phyloP scores from a whole-genome alignment of 2,888 invertebrate species.

The Brachyopa scutellaris region DNA sequence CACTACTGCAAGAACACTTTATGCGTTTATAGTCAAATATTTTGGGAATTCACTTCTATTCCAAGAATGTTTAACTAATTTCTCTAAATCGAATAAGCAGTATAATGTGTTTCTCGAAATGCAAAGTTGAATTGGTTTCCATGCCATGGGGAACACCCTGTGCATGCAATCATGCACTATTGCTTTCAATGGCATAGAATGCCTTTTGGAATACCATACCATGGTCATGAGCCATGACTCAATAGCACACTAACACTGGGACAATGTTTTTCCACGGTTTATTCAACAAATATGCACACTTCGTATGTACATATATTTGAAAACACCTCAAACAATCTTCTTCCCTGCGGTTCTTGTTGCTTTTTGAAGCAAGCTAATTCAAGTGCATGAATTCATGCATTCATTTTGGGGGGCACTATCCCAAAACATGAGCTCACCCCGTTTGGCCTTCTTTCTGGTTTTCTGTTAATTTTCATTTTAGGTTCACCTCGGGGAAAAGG shows the following conservation, averaged over 20 bases:
- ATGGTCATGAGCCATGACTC: conserved; percentile 7
- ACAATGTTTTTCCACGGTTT: conserved; percentile 1
- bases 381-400: conserved; percentile 12
- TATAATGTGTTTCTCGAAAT: too few relatives aligned
- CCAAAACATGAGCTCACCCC: not conserved
- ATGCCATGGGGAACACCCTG: conserved; percentile 2
- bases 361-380: not conserved
- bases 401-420: too few relatives aligned
- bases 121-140: too few relatives aligned
- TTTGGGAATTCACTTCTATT: too few relatives aligned
- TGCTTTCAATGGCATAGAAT: not conserved
- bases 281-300: not conserved
- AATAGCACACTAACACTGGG: not conserved
- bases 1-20: too few relatives aligned
- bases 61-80: too few relatives aligned
- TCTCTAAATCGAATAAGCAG: too few relatives aligned
- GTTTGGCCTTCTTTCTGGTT: not conserved
- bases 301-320: conserved; percentile 1
- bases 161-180: not conserved
- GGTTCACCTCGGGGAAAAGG: conserved; percentile 4
- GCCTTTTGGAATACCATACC: not conserved
- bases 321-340: conserved; percentile 3
- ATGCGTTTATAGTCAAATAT: too few relatives aligned
- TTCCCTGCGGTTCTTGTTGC: not conserved
- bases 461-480: conserved; percentile 14